A percentile compares a stretch with the other conserved stretches of the same genome.
Evolutionary conservation across 2,797 vertebrate genomes (phyloP).

Genomic region (Cossypha heuglini): DNA sequence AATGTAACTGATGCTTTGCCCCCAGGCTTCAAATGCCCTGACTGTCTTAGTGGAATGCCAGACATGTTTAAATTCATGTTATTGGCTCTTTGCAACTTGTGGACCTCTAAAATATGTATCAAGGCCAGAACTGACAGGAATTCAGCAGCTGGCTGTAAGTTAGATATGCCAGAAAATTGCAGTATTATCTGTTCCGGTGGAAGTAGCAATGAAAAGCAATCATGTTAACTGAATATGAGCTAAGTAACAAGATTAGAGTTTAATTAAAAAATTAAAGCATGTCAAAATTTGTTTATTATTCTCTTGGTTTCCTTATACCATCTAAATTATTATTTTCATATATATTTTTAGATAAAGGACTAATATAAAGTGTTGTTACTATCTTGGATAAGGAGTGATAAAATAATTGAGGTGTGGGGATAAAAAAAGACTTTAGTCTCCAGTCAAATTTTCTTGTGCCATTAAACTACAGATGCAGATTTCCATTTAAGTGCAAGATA

Average conservation of each 20-base stretch:
- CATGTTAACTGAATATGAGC: slow-evolving; percentile 2
- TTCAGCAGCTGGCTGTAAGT: neutral
- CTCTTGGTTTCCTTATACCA: neutral
- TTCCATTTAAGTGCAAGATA: neutral
- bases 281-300: slow-evolving; percentile 11
- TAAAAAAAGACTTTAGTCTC: neutral
- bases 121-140: slow-evolving; percentile 34
- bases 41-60: slow-evolving; percentile 65
- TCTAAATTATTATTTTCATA: neutral
- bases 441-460: neutral
- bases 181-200: neutral
- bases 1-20: slow-evolving; percentile 71
- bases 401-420: neutral
- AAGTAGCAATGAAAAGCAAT: slow-evolving; percentile 21
- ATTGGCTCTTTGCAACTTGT: slow-evolving; percentile 72
- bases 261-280: slow-evolving; percentile 34
- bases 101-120: slow-evolving; percentile 72
- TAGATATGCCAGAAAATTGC: neutral
- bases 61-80: slow-evolving; percentile 74
- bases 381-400: neutral
- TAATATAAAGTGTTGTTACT: neutral
- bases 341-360: neutral
- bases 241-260: slow-evolving; percentile 44
- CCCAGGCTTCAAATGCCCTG: slow-evolving; percentile 56
- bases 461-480: neutral